Evolutionary conservation across 2,888 invertebrate genomes (phyloP), one percentile per base, ranked within the genome.

Genomic region (Lamproptera curius): DNA sequence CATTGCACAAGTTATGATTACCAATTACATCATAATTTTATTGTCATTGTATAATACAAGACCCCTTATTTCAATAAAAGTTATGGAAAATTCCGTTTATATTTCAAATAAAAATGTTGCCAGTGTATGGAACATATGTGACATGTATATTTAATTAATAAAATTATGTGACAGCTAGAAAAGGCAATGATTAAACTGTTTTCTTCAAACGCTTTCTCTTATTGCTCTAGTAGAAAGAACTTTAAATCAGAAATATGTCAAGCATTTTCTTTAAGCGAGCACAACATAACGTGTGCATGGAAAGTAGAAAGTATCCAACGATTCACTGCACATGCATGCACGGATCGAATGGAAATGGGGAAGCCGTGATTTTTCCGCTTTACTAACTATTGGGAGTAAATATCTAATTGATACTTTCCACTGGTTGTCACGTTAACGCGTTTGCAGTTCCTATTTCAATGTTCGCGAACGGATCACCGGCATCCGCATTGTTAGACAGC

Each of bases 231-330:
- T 83, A 77, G 70, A 76, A 75, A 76, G 56, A 66, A 76, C 76
- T 75, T 70, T 68, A 65, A 76, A n/a, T n/a, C n/a, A n/a, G 78
- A 81, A 81, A 84, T 76, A 74, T 74, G 74, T 75, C 67, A 67
- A 81, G 84, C 82, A 83, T 84, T 83, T 82, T 84, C 78, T 76
- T 79, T 77, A 81, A 77, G 70, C 68, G 70, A 67, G 68, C 70
- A 73, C 78, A 74, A 68, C 67, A 68, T 61, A 70, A 71, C 66
- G 73, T 68, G n/a, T 34, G 68, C 71, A 71, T 81, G 75, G 85
- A 87, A 87, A 86, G 86, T 87, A 79, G 86, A 87, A 87, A 87
- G 86, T 82, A 73, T 67, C 73, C 70, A 76, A 73, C 85, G 79
- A 83, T 70, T 81, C 81, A 84, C 76, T 84, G 85, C 84, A 83